Percentiles rank a stretch among this genome's conserved stretches.
Conservation (phyloP, 2,797 vertebrate genomes). For the Octomys mimax region DNA sequence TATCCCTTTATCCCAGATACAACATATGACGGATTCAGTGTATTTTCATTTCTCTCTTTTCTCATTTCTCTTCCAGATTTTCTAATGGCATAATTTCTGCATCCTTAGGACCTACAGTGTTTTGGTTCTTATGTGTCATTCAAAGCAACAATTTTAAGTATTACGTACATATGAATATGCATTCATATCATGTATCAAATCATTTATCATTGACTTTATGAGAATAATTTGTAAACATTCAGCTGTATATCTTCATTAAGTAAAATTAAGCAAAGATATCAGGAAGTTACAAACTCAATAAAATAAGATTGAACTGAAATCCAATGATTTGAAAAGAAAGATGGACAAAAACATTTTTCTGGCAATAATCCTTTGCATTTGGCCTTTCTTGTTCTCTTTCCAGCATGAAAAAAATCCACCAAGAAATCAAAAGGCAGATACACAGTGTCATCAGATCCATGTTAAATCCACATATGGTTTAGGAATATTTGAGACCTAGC, state of each 20-base stretch:
- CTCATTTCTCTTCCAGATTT: background rate
- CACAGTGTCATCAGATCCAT: conserved; percentile 63
- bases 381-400: conserved; percentile 72
- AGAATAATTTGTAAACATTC: conserved; percentile 39
- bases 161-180: conserved; percentile 13
- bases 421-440: conserved; percentile 75
- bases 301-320: conserved; percentile 65
- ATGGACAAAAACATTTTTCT: conserved; percentile 68
- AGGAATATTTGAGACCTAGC: conserved; percentile 73
- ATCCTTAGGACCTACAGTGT: background rate
- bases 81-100: background rate
- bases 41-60: background rate
- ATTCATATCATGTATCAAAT: background rate
- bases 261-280: conserved; percentile 68
- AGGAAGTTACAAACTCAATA: conserved; percentile 74
- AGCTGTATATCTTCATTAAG: conserved; percentile 36
- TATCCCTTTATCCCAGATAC: background rate
- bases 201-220: conserved; percentile 33
- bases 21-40: background rate
- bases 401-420: conserved; percentile 64
- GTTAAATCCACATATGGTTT: conserved; percentile 80
- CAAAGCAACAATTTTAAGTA: background rate
- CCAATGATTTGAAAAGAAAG: conserved; percentile 67
- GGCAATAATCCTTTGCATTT: conserved; percentile 78
- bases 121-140: background rate